A percentile compares a stretch with the other conserved stretches of the same genome.
phyloP scores from a whole-genome alignment of 2,113 vertebrate genomes.

The Pangasianodon gigas region DNA sequence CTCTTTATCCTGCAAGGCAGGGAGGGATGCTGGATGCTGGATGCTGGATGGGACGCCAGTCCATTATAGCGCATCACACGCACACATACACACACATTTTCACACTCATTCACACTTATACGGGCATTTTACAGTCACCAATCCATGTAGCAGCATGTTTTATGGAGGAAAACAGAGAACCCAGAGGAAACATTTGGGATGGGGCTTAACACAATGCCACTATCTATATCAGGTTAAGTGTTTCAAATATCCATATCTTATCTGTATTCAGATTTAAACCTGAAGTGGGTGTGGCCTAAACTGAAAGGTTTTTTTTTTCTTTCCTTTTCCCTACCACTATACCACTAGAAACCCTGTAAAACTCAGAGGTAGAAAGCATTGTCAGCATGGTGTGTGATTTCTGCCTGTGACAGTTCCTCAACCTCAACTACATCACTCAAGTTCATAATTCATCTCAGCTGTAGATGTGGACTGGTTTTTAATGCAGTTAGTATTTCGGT shows the following conservation, averaged over 20 bases:
- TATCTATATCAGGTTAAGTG: neutral
- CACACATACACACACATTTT: neutral
- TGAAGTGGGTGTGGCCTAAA: neutral
- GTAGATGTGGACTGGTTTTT: neutral
- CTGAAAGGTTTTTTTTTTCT: too few relatives aligned
- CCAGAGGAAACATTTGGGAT: neutral
- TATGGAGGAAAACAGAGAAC: neutral
- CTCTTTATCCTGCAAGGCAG: neutral
- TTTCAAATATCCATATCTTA: neutral
- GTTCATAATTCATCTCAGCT: neutral
- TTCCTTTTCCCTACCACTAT: neutral
- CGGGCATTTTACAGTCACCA: neutral
- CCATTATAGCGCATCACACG: neutral
- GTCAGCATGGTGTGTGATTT: neutral
- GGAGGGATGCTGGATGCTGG: neutral
- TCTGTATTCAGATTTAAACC: neutral
- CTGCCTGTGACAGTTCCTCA: neutral
- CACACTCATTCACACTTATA: neutral
- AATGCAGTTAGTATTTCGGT: neutral
- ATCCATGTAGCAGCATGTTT: neutral
- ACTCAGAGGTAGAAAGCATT: neutral
- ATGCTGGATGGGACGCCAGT: neutral
- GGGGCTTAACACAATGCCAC: neutral
- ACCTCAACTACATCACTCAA: neutral
- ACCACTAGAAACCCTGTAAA: neutral